Evolutionary conservation across 2,797 vertebrate genomes (phyloP).

Genomic region (Tenualosa ilisha): DNA sequence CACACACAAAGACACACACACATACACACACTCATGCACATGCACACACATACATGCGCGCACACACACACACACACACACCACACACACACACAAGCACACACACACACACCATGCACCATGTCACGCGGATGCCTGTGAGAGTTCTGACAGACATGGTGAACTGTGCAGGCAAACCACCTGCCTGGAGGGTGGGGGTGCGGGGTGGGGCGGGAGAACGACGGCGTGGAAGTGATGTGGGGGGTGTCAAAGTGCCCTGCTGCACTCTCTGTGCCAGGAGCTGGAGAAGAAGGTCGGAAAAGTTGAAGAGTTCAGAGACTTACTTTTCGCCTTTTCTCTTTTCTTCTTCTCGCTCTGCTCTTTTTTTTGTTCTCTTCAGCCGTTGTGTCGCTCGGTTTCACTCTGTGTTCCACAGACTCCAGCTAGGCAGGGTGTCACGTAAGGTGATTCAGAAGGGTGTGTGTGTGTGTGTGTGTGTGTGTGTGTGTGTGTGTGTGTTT

Average conservation of each 20-base stretch:
- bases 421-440: neutral
- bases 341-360: constrained; percentile 19
- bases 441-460: constrained; percentile 28
- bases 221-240: neutral
- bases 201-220: neutral
- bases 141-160: neutral
- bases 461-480: constrained; percentile 9
- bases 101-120: neutral
- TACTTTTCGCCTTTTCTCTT: neutral
- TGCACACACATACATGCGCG: neutral
- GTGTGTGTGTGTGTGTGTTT: neutral
- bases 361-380: neutral
- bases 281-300: neutral
- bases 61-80: neutral
- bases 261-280: neutral
- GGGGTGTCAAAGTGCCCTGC: neutral
- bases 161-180: constrained; percentile 6
- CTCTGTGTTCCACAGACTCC: neutral
- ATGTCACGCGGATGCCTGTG: neutral
- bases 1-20: neutral
- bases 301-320: constrained; percentile 17
- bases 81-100: neutral
- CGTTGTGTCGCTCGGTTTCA: neutral
- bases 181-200: neutral
- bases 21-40: neutral